These are phyloP conservation scores for Gymnoscopelus microlampas DNA, from an alignment of 2,797 vertebrate genomes.

Conservation along the genomic window DNA sequence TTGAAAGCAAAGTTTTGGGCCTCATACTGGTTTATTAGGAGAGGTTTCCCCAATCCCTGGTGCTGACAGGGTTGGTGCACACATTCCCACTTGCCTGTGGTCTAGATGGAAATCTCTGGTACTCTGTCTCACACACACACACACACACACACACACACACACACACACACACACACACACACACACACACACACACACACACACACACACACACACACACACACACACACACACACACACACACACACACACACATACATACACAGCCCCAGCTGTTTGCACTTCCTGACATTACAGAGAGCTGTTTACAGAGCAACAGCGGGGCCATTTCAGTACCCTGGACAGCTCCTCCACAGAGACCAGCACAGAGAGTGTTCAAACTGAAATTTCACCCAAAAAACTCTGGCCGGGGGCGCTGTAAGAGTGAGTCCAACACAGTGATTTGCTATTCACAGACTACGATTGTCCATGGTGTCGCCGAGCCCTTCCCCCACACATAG, in stretches of 20 bases:
- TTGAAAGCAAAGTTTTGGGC: conserved; percentile 31
- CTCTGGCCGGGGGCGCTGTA: conserved; percentile 50
- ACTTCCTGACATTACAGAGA: conserved; percentile 69
- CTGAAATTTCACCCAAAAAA: conserved; percentile 45
- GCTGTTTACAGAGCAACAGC: conserved; percentile 56
- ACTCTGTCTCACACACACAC: conserved; percentile 43
- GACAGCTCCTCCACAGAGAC: conserved; percentile 74
- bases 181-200: conserved; percentile 33
- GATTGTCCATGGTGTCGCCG: conserved; percentile 60
- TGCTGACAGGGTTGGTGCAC: conserved; percentile 59
- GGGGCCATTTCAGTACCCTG: conserved; percentile 68
- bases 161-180: conserved; percentile 36
- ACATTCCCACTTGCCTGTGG: conserved; percentile 51
- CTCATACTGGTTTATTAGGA: conserved; percentile 44
- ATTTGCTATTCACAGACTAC: conserved; percentile 47
- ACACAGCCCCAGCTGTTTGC: conserved; percentile 58
- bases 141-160: conserved; percentile 36
- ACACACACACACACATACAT: conserved; percentile 31
- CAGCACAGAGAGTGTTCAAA: conserved; percentile 36
- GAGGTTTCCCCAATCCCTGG: conserved; percentile 19
- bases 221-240: conserved; percentile 38
- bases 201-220: conserved; percentile 34
- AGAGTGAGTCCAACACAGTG: conserved; percentile 53
- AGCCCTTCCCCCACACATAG: conserved; percentile 50
- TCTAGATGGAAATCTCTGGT: conserved; percentile 75